These are phyloP conservation scores for Bufotes viridis DNA, from an alignment of 2,797 vertebrate genomes.

Conservation along the genomic window DNA sequence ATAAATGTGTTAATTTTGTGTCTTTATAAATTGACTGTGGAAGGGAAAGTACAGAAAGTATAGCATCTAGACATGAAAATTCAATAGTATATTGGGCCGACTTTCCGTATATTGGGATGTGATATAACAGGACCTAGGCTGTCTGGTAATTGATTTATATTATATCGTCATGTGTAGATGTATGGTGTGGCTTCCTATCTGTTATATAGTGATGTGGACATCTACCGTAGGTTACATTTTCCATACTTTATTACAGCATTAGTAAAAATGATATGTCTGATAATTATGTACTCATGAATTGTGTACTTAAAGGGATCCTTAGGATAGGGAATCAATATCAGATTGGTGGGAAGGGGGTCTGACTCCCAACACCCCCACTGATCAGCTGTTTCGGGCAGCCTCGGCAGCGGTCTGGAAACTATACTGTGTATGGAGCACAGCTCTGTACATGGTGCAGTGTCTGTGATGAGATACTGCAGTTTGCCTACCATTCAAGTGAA, in stretches of 20 bases:
- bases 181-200: background rate
- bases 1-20: background rate
- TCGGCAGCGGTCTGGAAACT: no score
- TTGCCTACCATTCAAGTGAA: no score
- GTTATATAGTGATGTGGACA: background rate
- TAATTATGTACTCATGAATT: no score
- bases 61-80: constrained; percentile 4
- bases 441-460: no score
- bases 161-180: background rate
- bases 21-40: background rate
- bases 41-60: constrained; percentile 18
- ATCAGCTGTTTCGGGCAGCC: no score
- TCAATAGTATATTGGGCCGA: background rate
- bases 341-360: no score
- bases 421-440: no score
- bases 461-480: no score
- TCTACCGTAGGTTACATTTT: background rate
- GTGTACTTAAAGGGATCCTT: no score
- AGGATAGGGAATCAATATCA: no score
- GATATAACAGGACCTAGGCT: background rate
- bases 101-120: background rate
- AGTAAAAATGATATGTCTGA: no score
- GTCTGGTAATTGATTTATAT: background rate
- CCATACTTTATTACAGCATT: background rate
- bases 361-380: no score